Conservation (phyloP, 2,113 vertebrate genomes). For the Zootoca vivipara region DNA sequence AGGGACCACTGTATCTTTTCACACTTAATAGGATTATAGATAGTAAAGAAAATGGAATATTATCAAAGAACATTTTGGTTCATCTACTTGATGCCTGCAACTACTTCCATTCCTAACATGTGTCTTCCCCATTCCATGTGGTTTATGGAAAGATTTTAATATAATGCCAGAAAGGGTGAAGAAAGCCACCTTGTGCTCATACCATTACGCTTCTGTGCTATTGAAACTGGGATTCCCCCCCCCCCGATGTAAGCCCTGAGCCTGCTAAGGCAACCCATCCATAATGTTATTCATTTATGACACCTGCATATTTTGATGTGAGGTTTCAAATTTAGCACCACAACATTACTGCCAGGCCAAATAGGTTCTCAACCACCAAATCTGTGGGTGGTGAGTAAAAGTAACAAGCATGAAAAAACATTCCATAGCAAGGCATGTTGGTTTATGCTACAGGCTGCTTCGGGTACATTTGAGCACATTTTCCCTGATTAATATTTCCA, state of each 20-base stretch:
- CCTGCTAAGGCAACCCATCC: background rate
- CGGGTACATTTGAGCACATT: background rate
- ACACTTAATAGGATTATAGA: background rate
- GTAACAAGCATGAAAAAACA: background rate
- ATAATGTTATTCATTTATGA: background rate
- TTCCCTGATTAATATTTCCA: constrained; percentile 17
- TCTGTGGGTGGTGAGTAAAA: background rate
- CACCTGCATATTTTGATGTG: background rate
- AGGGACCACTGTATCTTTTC: background rate
- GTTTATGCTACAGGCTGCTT: background rate
- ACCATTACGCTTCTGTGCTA: background rate
- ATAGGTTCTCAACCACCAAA: background rate
- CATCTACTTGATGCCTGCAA: background rate
- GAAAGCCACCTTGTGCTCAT: rapidly evolving
- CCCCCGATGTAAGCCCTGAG: background rate
- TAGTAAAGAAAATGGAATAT: background rate
- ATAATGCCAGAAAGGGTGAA: background rate
- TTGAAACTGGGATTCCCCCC: background rate
- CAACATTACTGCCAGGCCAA: background rate
- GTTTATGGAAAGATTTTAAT: background rate
- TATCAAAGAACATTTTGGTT: background rate
- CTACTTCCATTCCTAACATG: background rate
- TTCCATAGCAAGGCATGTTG: background rate
- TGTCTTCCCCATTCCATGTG: background rate
- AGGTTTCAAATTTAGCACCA: background rate